A percentile compares a stretch with the other conserved stretches of the same genome.
Evolutionary conservation across 2,113 vertebrate genomes (phyloP).

Genomic region (Centrocercus urophasianus): DNA sequence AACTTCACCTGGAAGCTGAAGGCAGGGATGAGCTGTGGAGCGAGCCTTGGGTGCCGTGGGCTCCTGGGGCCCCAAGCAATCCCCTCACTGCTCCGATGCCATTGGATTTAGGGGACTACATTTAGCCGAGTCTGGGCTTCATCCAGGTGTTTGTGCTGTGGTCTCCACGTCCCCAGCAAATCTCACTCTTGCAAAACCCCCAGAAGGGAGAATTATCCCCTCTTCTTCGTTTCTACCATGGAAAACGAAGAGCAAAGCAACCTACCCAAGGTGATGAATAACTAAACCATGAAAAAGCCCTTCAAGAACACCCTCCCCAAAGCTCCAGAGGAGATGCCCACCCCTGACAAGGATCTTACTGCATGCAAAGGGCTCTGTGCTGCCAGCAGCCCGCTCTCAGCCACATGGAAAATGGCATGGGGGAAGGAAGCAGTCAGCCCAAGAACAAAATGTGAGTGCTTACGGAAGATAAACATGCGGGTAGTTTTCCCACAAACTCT

Average conservation of each 20-base stretch:
- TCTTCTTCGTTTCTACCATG: background rate
- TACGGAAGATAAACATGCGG: slow-evolving; percentile 94
- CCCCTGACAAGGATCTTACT: rapidly evolving
- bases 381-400: background rate
- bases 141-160: rapidly evolving
- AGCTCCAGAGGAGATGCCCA: background rate
- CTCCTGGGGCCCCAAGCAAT: rapidly evolving
- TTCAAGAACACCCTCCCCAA: rapidly evolving
- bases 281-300: background rate
- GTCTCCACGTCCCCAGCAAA: background rate
- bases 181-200: background rate
- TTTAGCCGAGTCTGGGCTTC: background rate
- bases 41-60: background rate
- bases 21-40: background rate
- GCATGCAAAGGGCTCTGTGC: background rate
- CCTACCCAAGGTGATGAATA: background rate
- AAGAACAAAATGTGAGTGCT: slow-evolving; percentile 40
- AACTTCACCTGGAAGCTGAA: slow-evolving; percentile 98
- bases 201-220: background rate
- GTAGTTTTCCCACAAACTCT: slow-evolving; percentile 96
- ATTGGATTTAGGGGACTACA: background rate
- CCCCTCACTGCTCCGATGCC: background rate
- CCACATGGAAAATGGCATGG: background rate
- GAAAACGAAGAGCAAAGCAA: background rate
- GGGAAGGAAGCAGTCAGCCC: slow-evolving; percentile 50